Evolutionary conservation across 2,113 vertebrate species (phyloP).

Genomic region (Etheostoma spectabile): DNA sequence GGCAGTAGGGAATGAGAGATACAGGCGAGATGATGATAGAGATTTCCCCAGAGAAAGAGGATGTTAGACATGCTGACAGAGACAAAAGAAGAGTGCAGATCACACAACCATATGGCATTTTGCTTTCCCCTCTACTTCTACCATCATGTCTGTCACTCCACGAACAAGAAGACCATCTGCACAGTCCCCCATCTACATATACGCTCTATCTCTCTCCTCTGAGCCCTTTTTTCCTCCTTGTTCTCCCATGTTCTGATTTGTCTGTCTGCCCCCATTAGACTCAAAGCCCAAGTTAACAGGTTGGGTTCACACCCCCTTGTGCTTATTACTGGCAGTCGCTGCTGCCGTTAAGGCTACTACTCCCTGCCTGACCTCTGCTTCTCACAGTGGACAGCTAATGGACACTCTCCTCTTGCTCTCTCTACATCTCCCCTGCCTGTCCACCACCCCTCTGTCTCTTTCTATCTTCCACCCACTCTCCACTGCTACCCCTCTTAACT

Average conservation of each 20-base stretch:
- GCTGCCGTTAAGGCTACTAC: conserved; percentile 51
- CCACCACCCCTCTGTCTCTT: background rate
- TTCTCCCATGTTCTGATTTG: conserved; percentile 36
- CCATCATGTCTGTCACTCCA: conserved; percentile 58
- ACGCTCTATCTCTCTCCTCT: conserved; percentile 15
- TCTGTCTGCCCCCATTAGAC: conserved; percentile 36
- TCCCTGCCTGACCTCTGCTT: conserved; percentile 53
- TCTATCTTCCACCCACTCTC: conserved; percentile 28
- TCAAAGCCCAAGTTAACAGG: conserved; percentile 40
- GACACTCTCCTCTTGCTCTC: conserved; percentile 36
- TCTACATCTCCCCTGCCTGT: conserved; percentile 1
- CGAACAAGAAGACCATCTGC: conserved; percentile 65
- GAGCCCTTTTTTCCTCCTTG: conserved; percentile 21
- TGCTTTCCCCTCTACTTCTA: conserved; percentile 53
- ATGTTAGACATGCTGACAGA: conserved; percentile 54
- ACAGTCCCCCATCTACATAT: conserved; percentile 27
- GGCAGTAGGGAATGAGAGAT: conserved; percentile 27
- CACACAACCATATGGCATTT: conserved; percentile 73
- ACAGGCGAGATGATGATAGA: conserved; percentile 50
- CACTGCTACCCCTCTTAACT: background rate
- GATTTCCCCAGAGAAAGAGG: conserved; percentile 60
- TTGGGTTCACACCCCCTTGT: conserved; percentile 43
- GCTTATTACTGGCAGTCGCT: conserved; percentile 46
- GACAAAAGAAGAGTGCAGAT: conserved; percentile 53
- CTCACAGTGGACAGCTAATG: conserved; percentile 57